A percentile compares a stretch with the other conserved stretches of the same genome.
These are phyloP conservation scores for Dendronephthya gigantea DNA, from an alignment of 64 coral and sea anemone genomes.

Conservation along the genomic window DNA sequence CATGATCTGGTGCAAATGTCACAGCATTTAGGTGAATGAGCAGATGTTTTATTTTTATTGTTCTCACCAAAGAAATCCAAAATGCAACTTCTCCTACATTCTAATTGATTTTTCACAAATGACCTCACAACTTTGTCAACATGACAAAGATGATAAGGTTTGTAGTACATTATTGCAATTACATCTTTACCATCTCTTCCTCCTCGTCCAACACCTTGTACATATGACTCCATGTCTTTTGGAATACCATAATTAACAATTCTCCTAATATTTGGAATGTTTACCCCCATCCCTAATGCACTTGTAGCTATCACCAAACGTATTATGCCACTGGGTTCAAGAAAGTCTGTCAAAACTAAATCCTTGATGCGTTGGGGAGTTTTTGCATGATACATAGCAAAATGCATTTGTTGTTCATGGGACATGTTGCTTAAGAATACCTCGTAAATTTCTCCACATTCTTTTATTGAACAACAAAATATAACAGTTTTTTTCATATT, in stretches of 20 bases:
- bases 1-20: too few relatives aligned
- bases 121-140: too few relatives aligned
- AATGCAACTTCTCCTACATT: too few relatives aligned
- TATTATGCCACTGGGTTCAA: background rate
- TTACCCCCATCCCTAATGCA: slow-evolving; percentile 37
- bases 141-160: too few relatives aligned
- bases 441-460: slow-evolving; percentile 33
- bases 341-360: background rate
- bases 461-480: slow-evolving; percentile 25
- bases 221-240: background rate
- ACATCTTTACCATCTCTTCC: background rate
- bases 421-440: background rate
- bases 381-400: slow-evolving; percentile 32
- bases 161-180: background rate
- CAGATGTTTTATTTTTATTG: too few relatives aligned
- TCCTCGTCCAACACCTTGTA: background rate
- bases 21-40: too few relatives aligned
- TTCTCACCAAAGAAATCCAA: too few relatives aligned
- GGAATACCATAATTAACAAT: slow-evolving; percentile 26
- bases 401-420: too few relatives aligned
- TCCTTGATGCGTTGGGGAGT: slow-evolving; percentile 24
- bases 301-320: slow-evolving; percentile 15
- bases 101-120: too few relatives aligned
- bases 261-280: slow-evolving; percentile 14
- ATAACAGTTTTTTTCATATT: slow-evolving; percentile 50